A percentile compares a stretch with the other conserved stretches of the same genome.
These are phyloP conservation scores for Thyatira batis DNA, from an alignment of 2,888 invertebrate genomes.

Conservation along the genomic window DNA sequence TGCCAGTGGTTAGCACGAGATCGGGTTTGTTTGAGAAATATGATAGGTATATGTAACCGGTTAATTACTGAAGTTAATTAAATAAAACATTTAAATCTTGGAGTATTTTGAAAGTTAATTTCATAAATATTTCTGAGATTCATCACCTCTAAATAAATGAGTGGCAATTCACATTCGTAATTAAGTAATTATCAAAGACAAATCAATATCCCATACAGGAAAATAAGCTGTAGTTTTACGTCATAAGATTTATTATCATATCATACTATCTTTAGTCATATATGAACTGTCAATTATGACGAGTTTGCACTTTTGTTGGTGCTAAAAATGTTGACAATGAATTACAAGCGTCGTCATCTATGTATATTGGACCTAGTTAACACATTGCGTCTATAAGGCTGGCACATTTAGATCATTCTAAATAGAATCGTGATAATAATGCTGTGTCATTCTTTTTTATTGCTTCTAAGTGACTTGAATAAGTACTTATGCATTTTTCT, in stretches of 20 bases:
- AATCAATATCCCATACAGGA: no score
- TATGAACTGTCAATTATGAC: background rate
- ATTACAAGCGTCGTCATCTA: background rate
- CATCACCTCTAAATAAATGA: no score
- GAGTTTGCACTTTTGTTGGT: conserved; percentile 1
- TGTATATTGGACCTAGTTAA: background rate
- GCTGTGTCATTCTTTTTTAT: background rate
- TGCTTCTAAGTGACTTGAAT: background rate
- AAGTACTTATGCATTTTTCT: no score
- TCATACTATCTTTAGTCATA: background rate
- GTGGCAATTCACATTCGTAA: no score
- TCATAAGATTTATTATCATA: background rate
- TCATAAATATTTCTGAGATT: no score
- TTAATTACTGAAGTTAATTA: no score
- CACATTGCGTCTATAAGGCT: background rate
- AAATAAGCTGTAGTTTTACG: background rate
- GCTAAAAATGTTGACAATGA: conserved; percentile 8
- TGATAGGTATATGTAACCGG: no score
- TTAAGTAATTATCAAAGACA: no score
- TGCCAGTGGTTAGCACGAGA: no score
- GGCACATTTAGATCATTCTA: background rate
- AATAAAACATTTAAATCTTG: no score
- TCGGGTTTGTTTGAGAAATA: no score
- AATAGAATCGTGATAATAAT: background rate
- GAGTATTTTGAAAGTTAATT: no score